phyloP scores from a whole-genome alignment of 1,140 invertebrate genomes.

The Dinoponera quadriceps region DNA sequence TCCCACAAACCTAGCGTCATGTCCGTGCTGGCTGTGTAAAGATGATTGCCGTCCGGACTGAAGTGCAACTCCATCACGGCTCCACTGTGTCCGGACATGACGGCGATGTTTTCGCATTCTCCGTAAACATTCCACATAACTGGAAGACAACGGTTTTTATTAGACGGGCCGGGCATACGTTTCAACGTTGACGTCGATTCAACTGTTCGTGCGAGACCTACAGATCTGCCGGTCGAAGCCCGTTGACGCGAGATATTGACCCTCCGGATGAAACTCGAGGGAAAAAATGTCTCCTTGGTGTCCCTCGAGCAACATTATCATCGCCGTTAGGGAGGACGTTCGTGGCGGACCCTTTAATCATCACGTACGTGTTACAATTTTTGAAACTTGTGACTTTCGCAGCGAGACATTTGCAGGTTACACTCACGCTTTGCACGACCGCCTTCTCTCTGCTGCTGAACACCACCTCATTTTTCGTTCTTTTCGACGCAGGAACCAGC shows the following conservation, averaged over 20 bases:
- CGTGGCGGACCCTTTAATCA: constrained; percentile 88
- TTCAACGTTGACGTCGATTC: neutral
- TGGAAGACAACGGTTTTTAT: constrained; percentile 84
- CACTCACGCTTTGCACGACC: constrained; percentile 87
- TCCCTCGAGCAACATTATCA: constrained; percentile 98
- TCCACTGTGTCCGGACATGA: constrained; percentile 97
- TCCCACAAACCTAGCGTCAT: constrained; percentile 98
- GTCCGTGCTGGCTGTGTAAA: constrained; percentile 98
- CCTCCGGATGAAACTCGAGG: constrained; percentile 98
- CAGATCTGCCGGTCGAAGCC: constrained; percentile 99
- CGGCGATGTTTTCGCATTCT: constrained; percentile 98
- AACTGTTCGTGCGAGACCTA: constrained; percentile 80
- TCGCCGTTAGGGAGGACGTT: constrained; percentile 95
- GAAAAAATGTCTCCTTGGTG: constrained; percentile 98
- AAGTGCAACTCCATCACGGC: constrained; percentile 98
- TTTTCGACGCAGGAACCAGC: constrained; percentile 89
- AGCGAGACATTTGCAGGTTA: constrained; percentile 55
- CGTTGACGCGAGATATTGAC: constrained; percentile 95
- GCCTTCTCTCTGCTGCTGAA: constrained; percentile 89
- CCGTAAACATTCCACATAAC: constrained; percentile 99
- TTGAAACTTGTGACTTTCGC: neutral
- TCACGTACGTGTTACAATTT: neutral
- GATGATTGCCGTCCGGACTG: constrained; percentile 95
- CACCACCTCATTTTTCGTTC: constrained; percentile 90
- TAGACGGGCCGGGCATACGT: neutral